Conservation (phyloP, 1,140 invertebrate genomes). For the Apis dorsata region DNA sequence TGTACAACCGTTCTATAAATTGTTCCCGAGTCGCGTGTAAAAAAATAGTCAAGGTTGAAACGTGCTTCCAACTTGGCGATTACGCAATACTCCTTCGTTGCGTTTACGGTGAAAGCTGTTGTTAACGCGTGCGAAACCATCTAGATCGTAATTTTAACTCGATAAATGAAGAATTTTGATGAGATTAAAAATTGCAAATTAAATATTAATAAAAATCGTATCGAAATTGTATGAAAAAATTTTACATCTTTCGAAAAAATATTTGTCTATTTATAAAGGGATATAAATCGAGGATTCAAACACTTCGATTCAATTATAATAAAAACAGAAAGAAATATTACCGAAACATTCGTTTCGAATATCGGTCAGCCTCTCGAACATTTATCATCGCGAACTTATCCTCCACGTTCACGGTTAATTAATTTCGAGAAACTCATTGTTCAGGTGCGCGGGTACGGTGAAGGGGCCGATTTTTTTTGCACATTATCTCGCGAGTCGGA, state of each 20-base stretch:
- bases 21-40: not conserved
- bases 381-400: not conserved
- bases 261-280: too few species aligned
- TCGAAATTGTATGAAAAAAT: too few species aligned
- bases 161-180: not conserved
- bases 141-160: not conserved
- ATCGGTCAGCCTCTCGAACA: not conserved
- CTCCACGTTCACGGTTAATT: not conserved
- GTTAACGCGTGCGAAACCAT: not conserved
- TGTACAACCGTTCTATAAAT: conserved; percentile 4
- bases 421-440: conserved; percentile 6
- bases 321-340: not conserved
- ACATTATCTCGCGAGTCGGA: not conserved
- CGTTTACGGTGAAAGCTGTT: conserved; percentile 3
- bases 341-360: not conserved
- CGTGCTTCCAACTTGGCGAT: not conserved
- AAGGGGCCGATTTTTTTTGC: not conserved
- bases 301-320: too few species aligned
- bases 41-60: conserved; percentile 40
- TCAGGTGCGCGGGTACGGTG: too few species aligned
- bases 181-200: too few species aligned
- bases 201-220: not conserved
- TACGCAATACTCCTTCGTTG: not conserved
- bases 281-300: not conserved
- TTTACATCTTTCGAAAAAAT: too few species aligned